A percentile compares a stretch with the other conserved stretches of the same genome.
phyloP scores from a whole-genome alignment of 2,888 invertebrate genomes.

The Agriopis leucophaearia region DNA sequence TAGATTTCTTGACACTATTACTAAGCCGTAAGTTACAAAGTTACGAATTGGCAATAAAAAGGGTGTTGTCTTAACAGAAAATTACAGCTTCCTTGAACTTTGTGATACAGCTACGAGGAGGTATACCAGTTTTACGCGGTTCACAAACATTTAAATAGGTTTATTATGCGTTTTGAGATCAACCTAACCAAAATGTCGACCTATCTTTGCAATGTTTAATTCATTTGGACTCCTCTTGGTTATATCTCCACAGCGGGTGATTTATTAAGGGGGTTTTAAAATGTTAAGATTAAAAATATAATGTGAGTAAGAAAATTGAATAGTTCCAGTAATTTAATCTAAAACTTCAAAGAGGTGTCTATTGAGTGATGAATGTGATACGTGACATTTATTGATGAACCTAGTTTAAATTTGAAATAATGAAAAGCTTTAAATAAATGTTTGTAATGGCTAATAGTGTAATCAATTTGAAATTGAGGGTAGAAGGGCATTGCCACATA shows the following conservation, averaged over 20 bases:
- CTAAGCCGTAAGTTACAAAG: too few species aligned
- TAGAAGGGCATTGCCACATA: not conserved
- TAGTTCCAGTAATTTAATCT: constrained; percentile 2
- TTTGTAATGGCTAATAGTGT: not conserved
- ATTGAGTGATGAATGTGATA: constrained; percentile 6
- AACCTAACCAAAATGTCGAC: not conserved
- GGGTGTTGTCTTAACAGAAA: too few species aligned
- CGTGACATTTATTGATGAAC: constrained; percentile 14
- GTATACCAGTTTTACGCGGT: not conserved
- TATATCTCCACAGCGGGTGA: too few species aligned
- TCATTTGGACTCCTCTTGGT: too few species aligned
- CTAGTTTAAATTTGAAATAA: constrained; percentile 13
- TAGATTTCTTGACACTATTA: too few species aligned
- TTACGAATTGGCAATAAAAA: too few species aligned
- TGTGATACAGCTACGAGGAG: too few species aligned
- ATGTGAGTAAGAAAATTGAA: constrained; percentile 2
- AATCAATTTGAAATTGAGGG: constrained; percentile 6
- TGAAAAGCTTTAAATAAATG: constrained; percentile 6
- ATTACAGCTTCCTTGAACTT: too few species aligned
- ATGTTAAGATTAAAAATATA: too few species aligned
- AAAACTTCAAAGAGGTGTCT: constrained; percentile 2
- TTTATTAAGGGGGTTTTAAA: too few species aligned
- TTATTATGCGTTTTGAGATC: not conserved
- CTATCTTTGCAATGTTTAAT: too few species aligned
- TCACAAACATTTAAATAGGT: not conserved